Conservation (phyloP, 2,797 vertebrate genomes). For the Vipera latastei region DNA sequence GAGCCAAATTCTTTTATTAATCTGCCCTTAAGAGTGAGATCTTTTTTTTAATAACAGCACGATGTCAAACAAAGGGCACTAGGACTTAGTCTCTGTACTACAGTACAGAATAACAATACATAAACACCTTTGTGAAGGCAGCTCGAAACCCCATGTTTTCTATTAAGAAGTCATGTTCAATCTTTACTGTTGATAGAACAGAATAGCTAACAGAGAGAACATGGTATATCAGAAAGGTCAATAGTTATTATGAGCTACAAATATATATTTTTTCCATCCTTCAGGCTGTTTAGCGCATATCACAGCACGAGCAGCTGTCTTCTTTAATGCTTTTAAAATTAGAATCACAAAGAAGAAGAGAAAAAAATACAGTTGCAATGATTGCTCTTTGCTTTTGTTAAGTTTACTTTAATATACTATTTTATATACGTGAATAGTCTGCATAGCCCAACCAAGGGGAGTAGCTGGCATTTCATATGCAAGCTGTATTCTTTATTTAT, state of each 20-base stretch:
- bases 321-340: slow-evolving; percentile 83
- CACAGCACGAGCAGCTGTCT: slow-evolving; percentile 82
- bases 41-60: slow-evolving; percentile 62
- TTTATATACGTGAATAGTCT: slow-evolving; percentile 77
- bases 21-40: slow-evolving; percentile 62
- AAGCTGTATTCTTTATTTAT: slow-evolving; percentile 55
- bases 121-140: slow-evolving; percentile 79
- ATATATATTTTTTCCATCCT: slow-evolving; percentile 80
- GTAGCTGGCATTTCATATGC: slow-evolving; percentile 51
- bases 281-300: slow-evolving; percentile 79
- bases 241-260: slow-evolving; percentile 83
- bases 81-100: slow-evolving; percentile 73
- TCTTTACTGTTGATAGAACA: slow-evolving; percentile 82
- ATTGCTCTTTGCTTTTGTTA: slow-evolving; percentile 81
- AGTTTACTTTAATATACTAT: slow-evolving; percentile 80
- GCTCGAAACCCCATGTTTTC: slow-evolving; percentile 79
- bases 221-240: slow-evolving; percentile 82
- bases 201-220: slow-evolving; percentile 81
- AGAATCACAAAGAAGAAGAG: slow-evolving; percentile 79
- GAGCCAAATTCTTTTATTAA: slow-evolving; percentile 73
- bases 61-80: slow-evolving; percentile 79
- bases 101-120: slow-evolving; percentile 77
- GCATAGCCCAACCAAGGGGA: slow-evolving; percentile 61
- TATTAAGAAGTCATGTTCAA: slow-evolving; percentile 85
- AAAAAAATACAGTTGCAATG: slow-evolving; percentile 79